These are phyloP conservation scores for Nymphicus hollandicus DNA, from an alignment of 2,113 vertebrate genomes.

Conservation along the genomic window DNA sequence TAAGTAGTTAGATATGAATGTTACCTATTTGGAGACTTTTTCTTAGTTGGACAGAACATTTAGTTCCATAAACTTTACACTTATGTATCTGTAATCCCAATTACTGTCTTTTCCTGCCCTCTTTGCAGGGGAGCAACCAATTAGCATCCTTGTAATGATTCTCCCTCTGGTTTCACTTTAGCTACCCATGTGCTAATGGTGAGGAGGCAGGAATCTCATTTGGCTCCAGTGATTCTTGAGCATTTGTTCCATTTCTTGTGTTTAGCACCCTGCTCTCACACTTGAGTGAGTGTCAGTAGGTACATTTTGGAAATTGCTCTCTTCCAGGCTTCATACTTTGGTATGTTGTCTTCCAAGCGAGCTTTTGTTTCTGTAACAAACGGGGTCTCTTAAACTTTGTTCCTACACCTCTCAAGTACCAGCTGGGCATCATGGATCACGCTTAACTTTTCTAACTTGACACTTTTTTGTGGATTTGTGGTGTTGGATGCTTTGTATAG, in stretches of 20 bases:
- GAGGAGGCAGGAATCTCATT: background rate
- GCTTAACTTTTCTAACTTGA: background rate
- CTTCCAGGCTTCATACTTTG: background rate
- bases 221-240: background rate
- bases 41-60: background rate
- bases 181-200: background rate
- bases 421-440: background rate
- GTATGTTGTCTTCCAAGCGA: background rate
- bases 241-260: background rate
- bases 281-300: background rate
- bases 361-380: background rate
- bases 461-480: background rate
- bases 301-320: background rate
- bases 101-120: background rate
- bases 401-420: background rate
- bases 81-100: background rate
- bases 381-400: background rate
- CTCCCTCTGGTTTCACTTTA: background rate
- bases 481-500: background rate
- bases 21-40: background rate
- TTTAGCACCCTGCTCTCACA: background rate
- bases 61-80: background rate
- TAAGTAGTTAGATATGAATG: background rate
- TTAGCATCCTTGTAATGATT: background rate
- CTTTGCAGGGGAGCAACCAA: background rate